These are phyloP conservation scores for Podabrus alpinus DNA, from an alignment of 2,888 invertebrate species.

Conservation along the genomic window DNA sequence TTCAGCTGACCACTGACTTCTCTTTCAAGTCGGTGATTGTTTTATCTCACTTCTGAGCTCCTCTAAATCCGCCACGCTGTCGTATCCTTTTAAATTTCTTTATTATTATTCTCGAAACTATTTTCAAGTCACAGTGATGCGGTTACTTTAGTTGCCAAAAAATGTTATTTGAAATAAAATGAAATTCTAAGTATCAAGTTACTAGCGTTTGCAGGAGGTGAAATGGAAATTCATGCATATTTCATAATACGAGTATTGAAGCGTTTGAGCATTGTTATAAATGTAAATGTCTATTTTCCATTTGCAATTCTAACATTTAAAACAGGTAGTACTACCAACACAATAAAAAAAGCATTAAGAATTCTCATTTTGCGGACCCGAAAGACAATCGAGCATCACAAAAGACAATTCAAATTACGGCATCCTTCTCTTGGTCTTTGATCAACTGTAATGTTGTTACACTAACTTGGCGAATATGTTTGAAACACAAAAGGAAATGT, in stretches of 20 bases:
- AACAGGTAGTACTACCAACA: slow-evolving; percentile 12
- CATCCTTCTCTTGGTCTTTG: slow-evolving; percentile 39
- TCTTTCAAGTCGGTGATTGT: slow-evolving; percentile 39
- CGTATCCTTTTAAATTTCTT: slow-evolving; percentile 23
- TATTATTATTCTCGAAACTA: neutral
- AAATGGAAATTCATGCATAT: slow-evolving; percentile 47
- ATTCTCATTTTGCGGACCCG: slow-evolving; percentile 24
- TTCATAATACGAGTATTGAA: slow-evolving; percentile 49
- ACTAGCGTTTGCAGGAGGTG: slow-evolving; percentile 42
- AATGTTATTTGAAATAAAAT: neutral
- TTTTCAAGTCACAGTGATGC: neutral
- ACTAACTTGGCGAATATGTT: slow-evolving; percentile 40
- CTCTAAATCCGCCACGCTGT: slow-evolving; percentile 40
- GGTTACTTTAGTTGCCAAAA: neutral
- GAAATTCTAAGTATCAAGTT: neutral
- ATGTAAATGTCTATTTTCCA: slow-evolving; percentile 48
- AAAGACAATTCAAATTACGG: slow-evolving; percentile 26
- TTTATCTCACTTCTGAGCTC: slow-evolving; percentile 41
- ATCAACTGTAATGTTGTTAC: slow-evolving; percentile 42
- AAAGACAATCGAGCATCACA: slow-evolving; percentile 26
- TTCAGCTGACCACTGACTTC: slow-evolving; percentile 40
- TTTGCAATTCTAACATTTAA: slow-evolving; percentile 23
- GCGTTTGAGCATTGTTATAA: slow-evolving; percentile 51
- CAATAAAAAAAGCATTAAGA: slow-evolving; percentile 27
- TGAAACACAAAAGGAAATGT: slow-evolving; percentile 32